Conservation (phyloP, 1,140 invertebrate genomes). For the Sitophilus oryzae region DNA sequence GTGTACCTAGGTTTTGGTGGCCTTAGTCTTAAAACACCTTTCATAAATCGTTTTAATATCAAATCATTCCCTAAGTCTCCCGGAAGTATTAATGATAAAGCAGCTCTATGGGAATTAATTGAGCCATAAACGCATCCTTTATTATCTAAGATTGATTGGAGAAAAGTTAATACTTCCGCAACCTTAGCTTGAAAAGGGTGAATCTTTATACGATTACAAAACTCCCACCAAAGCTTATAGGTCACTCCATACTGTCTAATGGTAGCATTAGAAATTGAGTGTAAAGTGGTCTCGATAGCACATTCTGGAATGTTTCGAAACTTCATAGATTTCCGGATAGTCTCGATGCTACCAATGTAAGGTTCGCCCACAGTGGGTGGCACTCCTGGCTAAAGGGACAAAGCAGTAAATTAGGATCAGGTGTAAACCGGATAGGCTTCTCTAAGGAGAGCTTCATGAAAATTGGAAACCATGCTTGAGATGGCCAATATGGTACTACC, state of each 20-base stretch:
- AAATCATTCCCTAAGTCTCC: constrained; percentile 6
- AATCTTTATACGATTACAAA: constrained; percentile 1
- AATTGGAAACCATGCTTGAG: constrained; percentile 2
- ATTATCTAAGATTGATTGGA: neutral
- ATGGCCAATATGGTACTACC: neutral
- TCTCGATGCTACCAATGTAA: too few species aligned
- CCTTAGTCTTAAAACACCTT: constrained; percentile 27
- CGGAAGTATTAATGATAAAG: constrained; percentile 9
- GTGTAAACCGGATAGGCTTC: neutral
- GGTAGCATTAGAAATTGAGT: neutral
- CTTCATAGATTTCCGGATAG: neutral
- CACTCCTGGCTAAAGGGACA: constrained; percentile 4
- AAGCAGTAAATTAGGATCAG: neutral
- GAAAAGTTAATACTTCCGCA: neutral
- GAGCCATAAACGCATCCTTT: neutral
- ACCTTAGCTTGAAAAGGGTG: neutral
- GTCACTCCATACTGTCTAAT: constrained; percentile 8
- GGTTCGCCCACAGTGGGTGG: constrained; percentile 13
- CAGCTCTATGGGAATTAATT: constrained; percentile 7
- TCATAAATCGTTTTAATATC: constrained; percentile 26
- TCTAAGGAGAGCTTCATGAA: neutral
- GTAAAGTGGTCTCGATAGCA: neutral
- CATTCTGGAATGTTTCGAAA: neutral
- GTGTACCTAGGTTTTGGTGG: constrained; percentile 30
- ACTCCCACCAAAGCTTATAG: constrained; percentile 4